Evolutionary conservation across 2,888 invertebrate species (phyloP), one percentile per base, ranked within the genome.

Genomic region (Cecidostiba fungosa): DNA sequence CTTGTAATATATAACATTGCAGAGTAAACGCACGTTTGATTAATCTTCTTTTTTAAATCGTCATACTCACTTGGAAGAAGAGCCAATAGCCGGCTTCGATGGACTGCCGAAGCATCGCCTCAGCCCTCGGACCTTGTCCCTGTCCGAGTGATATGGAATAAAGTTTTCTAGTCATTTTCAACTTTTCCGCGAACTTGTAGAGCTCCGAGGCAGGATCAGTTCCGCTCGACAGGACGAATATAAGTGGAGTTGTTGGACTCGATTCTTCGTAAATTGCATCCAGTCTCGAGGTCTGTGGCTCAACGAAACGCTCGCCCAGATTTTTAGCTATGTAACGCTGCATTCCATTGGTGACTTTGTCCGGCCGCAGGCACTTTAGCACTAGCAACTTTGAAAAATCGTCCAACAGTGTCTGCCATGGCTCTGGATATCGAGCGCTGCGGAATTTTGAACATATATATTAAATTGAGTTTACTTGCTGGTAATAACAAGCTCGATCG

Each of bases 211-310:
- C 97, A 0, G 98, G 98, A 93, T 98, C 98, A 0, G 98, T 98
- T 12, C 98, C 98, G 0, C 98, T 96, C 2, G 98, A 98, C 0
- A 98, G 94, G 26, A 98, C 97, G 91, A 98, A 98, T 83, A 98
- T 96, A 80, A 98, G 94, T 0, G 98, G 98, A 0, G 96, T 96
- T 1, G 95, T 94, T 0, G 96, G 95, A 82, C 96, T 96, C 0
- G 98, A 97, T 92, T 98, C 98, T 0, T 95, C 96, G 93, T 95
- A 98, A 88, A 98, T 96, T 84, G 96, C 96, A 0, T 96, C 95
- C 85, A 98, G 94, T 92, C 98, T 97, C 39, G 97, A 96, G 2
- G 97, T 96, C 88, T 98, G 98, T 0, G 98, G 98, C 90, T 97
- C 96, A 74, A 98, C 96, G 93, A 97, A 98, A 88, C 96, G 95